Evolutionary conservation across 2,797 vertebrate species (phyloP).

Genomic region (Cirrhinus mrigala): DNA sequence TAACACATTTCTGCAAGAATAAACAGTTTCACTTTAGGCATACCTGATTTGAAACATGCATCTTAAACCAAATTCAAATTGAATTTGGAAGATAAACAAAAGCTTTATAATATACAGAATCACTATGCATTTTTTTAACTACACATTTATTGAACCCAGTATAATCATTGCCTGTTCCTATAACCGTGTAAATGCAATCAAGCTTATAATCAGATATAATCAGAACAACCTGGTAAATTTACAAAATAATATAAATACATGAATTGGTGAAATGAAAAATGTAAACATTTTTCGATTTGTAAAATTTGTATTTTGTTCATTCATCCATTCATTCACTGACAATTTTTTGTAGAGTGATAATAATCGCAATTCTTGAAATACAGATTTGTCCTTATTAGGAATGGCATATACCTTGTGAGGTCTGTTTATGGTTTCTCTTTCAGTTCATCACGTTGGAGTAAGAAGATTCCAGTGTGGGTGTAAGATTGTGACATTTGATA

Average conservation of each 20-base stretch:
- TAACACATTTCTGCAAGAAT: background rate
- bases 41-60: background rate
- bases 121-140: too few species aligned
- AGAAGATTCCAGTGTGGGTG: background rate
- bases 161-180: background rate
- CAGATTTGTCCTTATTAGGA: background rate
- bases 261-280: background rate
- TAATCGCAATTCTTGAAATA: background rate
- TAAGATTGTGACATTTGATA: slow-evolving; percentile 31
- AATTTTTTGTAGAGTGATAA: background rate
- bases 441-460: background rate
- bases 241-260: background rate
- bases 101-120: too few species aligned
- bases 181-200: background rate
- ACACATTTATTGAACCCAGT: background rate
- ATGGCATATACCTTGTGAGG: background rate
- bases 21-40: background rate
- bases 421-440: background rate
- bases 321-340: background rate
- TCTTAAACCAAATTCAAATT: background rate
- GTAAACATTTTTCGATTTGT: background rate
- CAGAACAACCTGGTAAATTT: background rate
- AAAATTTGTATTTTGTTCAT: background rate
- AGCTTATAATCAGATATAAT: background rate
- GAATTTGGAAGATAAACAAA: background rate